Evolutionary conservation across 1,140 invertebrate species (phyloP), one percentile per base, ranked within the genome.

Genomic region (Laodelphax striatellus): DNA sequence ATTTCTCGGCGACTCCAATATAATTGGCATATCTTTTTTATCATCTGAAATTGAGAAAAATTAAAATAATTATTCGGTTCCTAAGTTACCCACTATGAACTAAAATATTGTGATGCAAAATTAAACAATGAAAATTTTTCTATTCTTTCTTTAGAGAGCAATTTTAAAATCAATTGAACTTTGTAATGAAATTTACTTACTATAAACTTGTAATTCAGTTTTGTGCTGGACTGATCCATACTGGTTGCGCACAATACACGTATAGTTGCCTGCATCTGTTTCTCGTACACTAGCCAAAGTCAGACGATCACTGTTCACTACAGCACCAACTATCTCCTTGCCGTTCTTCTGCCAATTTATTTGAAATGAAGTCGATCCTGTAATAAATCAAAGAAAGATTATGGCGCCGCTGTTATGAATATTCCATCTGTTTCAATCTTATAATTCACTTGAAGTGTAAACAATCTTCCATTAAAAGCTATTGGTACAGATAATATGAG

Each of bases 1-100:
- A 52, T 69, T 68, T 10, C 57, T 64, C 2, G 68, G 67, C 19
- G 50, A 61, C 60, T 68, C 68, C 9, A 67, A 52, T 9, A 69
- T 63, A 5, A 67, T 62, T 11, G 68, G 68, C 19, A 69, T 44
- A 28, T 67, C 55, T 6, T 60, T 63, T 52, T 46, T 46, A 28
- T 63, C 34, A n/a, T 59, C 68, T 69, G 54, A 22, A 64, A 64
- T 61, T 50, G 31, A 34, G 31, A 3, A 55, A 5, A 22, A 8
- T 22, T 5, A 53, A 9, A 8, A 22, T 21, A 55, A 21, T 16
- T 31, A 50, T 41, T 17, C 43, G 5, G 13, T 28, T 28, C 2
- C 24, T 4, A 14, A 19, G 9, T 19, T 31, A 17, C 13, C 13
- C 1, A 24, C 5, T 5, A 22, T 17, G 38, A 13, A 21, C 11